Percentiles rank a stretch among this genome's conserved stretches.
These are phyloP conservation scores for Coreius guichenoti DNA, from an alignment of 2,797 vertebrate species.

Conservation along the genomic window DNA sequence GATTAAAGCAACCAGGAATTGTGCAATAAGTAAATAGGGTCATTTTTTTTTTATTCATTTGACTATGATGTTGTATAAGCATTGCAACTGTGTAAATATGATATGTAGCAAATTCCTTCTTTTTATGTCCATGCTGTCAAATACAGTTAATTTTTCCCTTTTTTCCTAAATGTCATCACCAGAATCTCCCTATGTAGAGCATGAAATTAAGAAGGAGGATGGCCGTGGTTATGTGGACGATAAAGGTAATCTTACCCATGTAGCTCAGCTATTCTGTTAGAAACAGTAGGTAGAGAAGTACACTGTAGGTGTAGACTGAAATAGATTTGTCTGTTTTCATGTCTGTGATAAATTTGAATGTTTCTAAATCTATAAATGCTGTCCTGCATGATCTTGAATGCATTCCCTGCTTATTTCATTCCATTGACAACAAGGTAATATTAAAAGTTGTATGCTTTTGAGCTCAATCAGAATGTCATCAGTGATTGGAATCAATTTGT, in stretches of 20 bases:
- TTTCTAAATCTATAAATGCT: neutral
- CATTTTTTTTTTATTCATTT: neutral
- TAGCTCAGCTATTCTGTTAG: neutral
- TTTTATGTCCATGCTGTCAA: neutral
- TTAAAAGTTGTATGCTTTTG: neutral
- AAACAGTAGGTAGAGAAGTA: neutral
- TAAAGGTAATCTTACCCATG: constrained; percentile 19
- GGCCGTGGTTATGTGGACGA: constrained; percentile 11
- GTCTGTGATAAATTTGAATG: constrained; percentile 9
- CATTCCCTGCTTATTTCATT: neutral
- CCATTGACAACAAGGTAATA: neutral
- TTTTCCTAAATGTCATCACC: constrained; percentile 6
- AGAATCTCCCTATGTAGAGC: constrained; percentile 21
- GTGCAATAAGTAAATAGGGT: neutral
- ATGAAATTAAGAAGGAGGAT: constrained; percentile 11
- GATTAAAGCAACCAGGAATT: no score
- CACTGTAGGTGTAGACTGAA: constrained; percentile 9
- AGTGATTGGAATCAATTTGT: constrained; percentile 13
- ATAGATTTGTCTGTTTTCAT: neutral
- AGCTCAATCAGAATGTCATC: constrained; percentile 14
- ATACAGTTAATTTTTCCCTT: neutral
- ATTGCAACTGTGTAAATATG: neutral
- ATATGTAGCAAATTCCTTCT: neutral
- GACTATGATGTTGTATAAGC: neutral
- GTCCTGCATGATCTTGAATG: neutral